These are phyloP conservation scores for Coleophora flavipennella DNA, from an alignment of 2,888 invertebrate species.

Conservation along the genomic window DNA sequence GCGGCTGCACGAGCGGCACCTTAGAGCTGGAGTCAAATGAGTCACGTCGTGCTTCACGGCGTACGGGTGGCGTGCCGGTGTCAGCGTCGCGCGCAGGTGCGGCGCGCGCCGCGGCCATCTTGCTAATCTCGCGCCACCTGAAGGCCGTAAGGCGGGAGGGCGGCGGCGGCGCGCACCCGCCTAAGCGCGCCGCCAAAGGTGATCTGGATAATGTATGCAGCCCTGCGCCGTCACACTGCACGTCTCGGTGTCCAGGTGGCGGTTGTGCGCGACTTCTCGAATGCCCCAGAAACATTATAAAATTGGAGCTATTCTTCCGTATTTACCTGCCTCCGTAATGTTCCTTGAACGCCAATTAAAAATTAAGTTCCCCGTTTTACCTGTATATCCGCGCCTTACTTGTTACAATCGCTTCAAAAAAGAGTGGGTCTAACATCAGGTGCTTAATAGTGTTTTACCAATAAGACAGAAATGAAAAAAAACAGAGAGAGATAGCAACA, in stretches of 20 bases:
- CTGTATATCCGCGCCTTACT: too few species aligned
- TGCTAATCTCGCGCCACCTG: slow-evolving; percentile 93
- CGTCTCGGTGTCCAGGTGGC: slow-evolving; percentile 48
- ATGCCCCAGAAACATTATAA: slow-evolving; percentile 11
- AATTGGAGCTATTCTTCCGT: too few species aligned
- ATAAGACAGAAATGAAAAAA: too few species aligned
- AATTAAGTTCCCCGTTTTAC: too few species aligned
- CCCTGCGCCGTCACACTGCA: slow-evolving; percentile 57
- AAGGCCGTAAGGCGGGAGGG: slow-evolving; percentile 71
- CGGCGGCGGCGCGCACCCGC: slow-evolving; percentile 71
- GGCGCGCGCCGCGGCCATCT: slow-evolving; percentile 94
- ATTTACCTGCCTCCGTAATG: too few species aligned
- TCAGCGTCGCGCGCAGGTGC: slow-evolving; percentile 93
- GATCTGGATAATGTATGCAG: slow-evolving; percentile 71
- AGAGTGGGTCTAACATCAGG: too few species aligned
- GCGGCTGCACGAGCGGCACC: slow-evolving; percentile 61
- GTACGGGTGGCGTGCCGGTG: slow-evolving; percentile 75
- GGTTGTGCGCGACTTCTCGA: slow-evolving; percentile 23
- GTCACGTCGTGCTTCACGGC: slow-evolving; percentile 69
- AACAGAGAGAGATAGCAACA: too few species aligned
- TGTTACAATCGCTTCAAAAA: too few species aligned
- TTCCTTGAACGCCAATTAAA: too few species aligned
- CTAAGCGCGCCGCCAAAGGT: slow-evolving; percentile 73
- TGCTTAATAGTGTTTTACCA: too few species aligned
- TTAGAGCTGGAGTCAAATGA: slow-evolving; percentile 53